Evolutionary conservation across 1,140 invertebrate genomes (phyloP), one percentile per base, ranked within the genome.

Genomic region (Whitmania pigra): DNA sequence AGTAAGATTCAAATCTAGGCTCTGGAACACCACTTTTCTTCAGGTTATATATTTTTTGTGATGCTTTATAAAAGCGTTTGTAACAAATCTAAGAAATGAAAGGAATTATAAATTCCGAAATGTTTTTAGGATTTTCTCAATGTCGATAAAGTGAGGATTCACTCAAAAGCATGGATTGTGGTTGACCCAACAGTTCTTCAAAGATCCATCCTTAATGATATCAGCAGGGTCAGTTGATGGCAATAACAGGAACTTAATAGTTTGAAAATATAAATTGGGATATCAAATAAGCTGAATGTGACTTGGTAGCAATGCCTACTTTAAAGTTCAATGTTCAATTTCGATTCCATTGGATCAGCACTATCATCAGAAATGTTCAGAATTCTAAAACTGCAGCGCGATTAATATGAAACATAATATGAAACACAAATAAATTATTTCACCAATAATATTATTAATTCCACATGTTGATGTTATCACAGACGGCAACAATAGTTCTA

Each of bases 11-110:
- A 57, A n/a, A 20, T 57, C 54, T 57, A 57, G 54, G 25, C 25
- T 57, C 20, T 57, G 54, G 54, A 57, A 57, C 25, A 57, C 2
- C 54, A 57, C 54, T n/a, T 57, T 57, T 57, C 54, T 57, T n/a
- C 54, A 57, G 25, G 54, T 57, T 20, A 3, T 36, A 2, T 9
- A 25, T 57, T 57, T 57, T 20, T 3, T 9, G 5, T 3, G 2
- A 9, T 9, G 54, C 54, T 20, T 57, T 20, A 25, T 57, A 9
- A 57, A 57, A n/a, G 54, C 20, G 54, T 57, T 20, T 57, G 54
- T n/a, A 57, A 36, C 31, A 36, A 36, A 36, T 36, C 31, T 36
- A 3, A 3, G 2, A 36, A 36, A 3, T 36, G 2, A 36, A 36
- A 36, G 2, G 6, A 57, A 57, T n/a, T 9, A 57, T 57, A 57